A percentile compares a stretch with the other conserved stretches of the same genome.
These are phyloP conservation scores for Hoplostethus atlanticus DNA, from an alignment of 2,797 vertebrate genomes.

Conservation along the genomic window DNA sequence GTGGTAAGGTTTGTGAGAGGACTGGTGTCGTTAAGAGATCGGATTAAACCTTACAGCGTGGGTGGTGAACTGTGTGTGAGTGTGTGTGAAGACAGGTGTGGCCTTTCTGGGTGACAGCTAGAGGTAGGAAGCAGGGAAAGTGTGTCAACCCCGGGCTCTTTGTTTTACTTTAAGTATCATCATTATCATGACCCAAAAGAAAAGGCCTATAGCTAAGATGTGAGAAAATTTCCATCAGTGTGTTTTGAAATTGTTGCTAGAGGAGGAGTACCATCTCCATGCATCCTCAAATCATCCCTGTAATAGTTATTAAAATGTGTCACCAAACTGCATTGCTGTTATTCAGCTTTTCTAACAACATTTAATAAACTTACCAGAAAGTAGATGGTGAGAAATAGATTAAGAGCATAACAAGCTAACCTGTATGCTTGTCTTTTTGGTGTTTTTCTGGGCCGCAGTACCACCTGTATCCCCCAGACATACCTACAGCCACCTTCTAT, in stretches of 20 bases:
- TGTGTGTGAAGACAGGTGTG: constrained; percentile 1
- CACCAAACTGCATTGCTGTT: too few relatives aligned
- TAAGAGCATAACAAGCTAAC: too few relatives aligned
- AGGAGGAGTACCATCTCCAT: too few relatives aligned
- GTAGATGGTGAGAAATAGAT: too few relatives aligned
- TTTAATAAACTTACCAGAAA: too few relatives aligned
- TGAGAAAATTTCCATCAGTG: too few relatives aligned
- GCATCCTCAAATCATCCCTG: too few relatives aligned
- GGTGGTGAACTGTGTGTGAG: background rate
- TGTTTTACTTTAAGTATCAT: background rate
- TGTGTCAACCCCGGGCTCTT: background rate
- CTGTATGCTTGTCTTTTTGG: too few relatives aligned
- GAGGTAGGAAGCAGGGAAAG: background rate
- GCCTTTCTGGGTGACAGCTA: constrained; percentile 1
- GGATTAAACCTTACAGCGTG: constrained; percentile 31
- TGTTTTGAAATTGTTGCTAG: too few relatives aligned
- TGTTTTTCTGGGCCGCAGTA: background rate
- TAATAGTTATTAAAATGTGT: too few relatives aligned
- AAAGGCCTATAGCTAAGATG: background rate
- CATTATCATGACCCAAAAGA: background rate
- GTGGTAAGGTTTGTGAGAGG: constrained; percentile 27
- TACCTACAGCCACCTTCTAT: background rate
- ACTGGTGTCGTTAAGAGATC: constrained; percentile 35
- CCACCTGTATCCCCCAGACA: background rate
- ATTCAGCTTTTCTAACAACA: too few relatives aligned